Conservation (phyloP, 1,140 invertebrate species). For the Philopotamus ludificatus region DNA sequence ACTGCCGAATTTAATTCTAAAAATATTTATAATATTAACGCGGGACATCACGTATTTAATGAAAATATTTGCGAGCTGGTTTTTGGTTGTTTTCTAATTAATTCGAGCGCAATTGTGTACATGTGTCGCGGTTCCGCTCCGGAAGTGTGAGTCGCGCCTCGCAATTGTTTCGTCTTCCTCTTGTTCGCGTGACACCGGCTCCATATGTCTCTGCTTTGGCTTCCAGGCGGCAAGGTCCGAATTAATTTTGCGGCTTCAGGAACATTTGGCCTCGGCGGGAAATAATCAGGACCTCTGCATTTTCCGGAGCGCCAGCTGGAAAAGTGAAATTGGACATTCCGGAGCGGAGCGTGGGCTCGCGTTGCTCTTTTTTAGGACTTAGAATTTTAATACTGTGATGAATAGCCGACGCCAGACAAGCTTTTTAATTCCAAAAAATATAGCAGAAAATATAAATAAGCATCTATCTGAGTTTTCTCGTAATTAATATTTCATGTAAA, state of each 20-base stretch:
- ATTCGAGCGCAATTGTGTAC: background rate
- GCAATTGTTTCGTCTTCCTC: conserved; percentile 26
- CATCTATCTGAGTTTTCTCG: no score
- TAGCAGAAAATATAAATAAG: no score
- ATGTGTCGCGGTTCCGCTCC: conserved; percentile 21
- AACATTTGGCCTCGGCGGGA: conserved; percentile 10
- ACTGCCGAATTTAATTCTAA: no score
- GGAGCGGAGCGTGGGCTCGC: no score
- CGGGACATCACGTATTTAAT: no score
- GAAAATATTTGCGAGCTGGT: no score
- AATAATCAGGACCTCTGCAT: conserved; percentile 14
- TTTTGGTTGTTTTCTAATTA: background rate
- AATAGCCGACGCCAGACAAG: no score
- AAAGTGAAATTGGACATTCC: conserved; percentile 4
- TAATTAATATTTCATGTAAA: no score
- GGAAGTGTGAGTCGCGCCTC: conserved; percentile 19
- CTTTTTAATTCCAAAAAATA: no score
- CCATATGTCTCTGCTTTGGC: background rate
- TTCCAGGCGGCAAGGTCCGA: background rate
- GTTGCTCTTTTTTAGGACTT: background rate
- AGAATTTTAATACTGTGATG: no score
- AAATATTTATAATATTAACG: no score
- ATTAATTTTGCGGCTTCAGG: conserved; percentile 13
- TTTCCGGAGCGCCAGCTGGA: conserved; percentile 6
- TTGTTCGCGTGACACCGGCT: background rate